These are phyloP conservation scores for Callionymus lyra DNA, from an alignment of 2,113 vertebrate species.

Conservation along the genomic window DNA sequence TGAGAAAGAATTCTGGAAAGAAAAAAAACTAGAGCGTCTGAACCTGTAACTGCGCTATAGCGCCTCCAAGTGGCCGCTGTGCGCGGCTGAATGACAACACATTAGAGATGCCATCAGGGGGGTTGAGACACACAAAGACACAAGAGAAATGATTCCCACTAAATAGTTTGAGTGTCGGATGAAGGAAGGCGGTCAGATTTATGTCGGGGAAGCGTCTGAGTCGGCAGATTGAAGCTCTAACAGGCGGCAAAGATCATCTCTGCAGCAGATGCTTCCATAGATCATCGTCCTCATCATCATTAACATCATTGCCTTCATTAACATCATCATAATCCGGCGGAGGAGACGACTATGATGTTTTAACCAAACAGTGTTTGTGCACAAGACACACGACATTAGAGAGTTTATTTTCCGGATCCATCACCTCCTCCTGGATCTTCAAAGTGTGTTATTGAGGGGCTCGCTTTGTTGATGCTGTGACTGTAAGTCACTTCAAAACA, in stretches of 20 bases:
- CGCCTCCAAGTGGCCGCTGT: slow-evolving; percentile 53
- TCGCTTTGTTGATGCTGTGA: too few species aligned
- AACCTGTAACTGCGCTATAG: slow-evolving; percentile 43
- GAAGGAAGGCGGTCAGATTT: not conserved
- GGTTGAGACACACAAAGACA: slow-evolving; percentile 10
- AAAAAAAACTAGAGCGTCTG: slow-evolving; percentile 9
- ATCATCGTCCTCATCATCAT: slow-evolving; percentile 30
- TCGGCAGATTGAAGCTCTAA: slow-evolving; percentile 4
- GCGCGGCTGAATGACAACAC: slow-evolving; percentile 4
- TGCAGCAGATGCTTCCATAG: slow-evolving; percentile 22
- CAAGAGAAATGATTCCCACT: slow-evolving; percentile 27
- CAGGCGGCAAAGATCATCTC: slow-evolving; percentile 6
- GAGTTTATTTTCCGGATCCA: too few species aligned
- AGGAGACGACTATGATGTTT: slow-evolving; percentile 17
- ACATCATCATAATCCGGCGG: slow-evolving; percentile 26
- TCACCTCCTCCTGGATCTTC: too few species aligned
- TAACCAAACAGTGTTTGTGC: slow-evolving; percentile 2
- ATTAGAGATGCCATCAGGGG: slow-evolving; percentile 6
- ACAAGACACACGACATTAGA: too few species aligned
- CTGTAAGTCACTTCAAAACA: too few species aligned
- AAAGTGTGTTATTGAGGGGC: too few species aligned
- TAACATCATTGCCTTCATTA: slow-evolving; percentile 20
- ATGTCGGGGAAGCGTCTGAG: slow-evolving; percentile 1
- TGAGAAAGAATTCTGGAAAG: slow-evolving; percentile 50
- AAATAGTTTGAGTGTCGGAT: slow-evolving; percentile 4